A percentile compares a stretch with the other conserved stretches of the same genome.
phyloP scores from a whole-genome alignment of 2,888 invertebrate species.

The Amphipoea lucens region DNA sequence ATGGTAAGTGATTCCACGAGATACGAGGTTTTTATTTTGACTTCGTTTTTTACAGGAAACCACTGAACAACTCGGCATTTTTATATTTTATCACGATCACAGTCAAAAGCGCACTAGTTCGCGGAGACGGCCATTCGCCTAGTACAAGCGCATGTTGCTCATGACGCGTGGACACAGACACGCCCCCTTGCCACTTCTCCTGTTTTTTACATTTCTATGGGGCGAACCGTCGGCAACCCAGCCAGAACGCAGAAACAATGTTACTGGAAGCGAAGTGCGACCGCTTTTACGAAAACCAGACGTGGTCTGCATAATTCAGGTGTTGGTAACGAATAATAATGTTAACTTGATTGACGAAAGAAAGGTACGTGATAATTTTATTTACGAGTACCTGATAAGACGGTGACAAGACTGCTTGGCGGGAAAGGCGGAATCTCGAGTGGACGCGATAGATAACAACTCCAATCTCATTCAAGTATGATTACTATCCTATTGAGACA shows the following conservation, averaged over 20 bases:
- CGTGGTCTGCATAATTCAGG: conserved; percentile 58
- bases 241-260: conserved; percentile 50
- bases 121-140: too few species aligned
- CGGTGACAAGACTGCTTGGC: conserved; percentile 61
- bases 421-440: conserved; percentile 53
- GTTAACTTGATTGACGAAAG: conserved; percentile 63
- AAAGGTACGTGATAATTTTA: conserved; percentile 63
- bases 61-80: too few species aligned
- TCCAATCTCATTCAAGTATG: conserved; percentile 39
- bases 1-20: too few species aligned
- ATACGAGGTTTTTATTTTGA: too few species aligned
- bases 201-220: too few species aligned
- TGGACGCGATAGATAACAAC: conserved; percentile 50
- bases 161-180: too few species aligned
- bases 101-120: too few species aligned
- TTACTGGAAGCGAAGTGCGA: conserved; percentile 58
- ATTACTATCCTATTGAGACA: conserved; percentile 27
- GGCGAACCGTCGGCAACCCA: conserved; percentile 53
- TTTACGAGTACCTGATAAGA: conserved; percentile 50
- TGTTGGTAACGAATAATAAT: conserved; percentile 52
- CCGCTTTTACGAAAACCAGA: conserved; percentile 52
- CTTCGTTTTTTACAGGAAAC: too few species aligned
- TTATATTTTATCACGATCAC: too few species aligned
- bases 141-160: too few species aligned
- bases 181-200: too few species aligned